Evolutionary conservation across 2,888 invertebrate species (phyloP).

Genomic region (Latheticus oryzae): DNA sequence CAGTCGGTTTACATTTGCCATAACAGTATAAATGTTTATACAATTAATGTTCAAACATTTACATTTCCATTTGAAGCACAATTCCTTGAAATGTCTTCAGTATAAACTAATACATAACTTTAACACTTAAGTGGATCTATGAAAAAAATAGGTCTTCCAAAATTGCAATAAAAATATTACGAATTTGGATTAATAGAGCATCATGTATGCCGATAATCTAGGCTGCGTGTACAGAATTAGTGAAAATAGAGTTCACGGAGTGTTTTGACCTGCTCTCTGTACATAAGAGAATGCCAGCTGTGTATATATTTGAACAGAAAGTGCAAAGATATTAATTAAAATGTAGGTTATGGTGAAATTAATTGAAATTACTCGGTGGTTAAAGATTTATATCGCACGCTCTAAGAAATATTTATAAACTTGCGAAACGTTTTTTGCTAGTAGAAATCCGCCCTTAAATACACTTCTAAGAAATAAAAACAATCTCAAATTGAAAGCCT

Average conservation of each 20-base stretch:
- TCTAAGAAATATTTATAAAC: slow-evolving; percentile 19
- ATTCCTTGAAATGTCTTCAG: slow-evolving; percentile 24
- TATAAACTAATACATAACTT: no score
- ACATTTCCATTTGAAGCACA: slow-evolving; percentile 32
- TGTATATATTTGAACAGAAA: slow-evolving; percentile 33
- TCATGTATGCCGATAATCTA: slow-evolving; percentile 36
- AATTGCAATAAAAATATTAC: slow-evolving; percentile 15
- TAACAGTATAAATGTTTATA: slow-evolving; percentile 37
- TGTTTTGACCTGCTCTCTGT: slow-evolving; percentile 43
- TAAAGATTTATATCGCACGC: slow-evolving; percentile 25
- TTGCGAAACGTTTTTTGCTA: slow-evolving; percentile 8
- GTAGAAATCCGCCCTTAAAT: slow-evolving; percentile 16
- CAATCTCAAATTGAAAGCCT: slow-evolving; percentile 8
- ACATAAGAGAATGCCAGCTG: slow-evolving; percentile 37
- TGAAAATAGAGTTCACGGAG: slow-evolving; percentile 48
- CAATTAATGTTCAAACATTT: slow-evolving; percentile 39
- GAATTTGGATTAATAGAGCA: slow-evolving; percentile 36
- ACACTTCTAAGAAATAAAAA: slow-evolving; percentile 5
- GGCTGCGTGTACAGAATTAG: slow-evolving; percentile 47
- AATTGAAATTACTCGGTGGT: slow-evolving; percentile 25
- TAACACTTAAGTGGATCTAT: no score
- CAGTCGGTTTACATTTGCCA: slow-evolving; percentile 32
- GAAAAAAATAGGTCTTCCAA: no score
- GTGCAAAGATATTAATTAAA: slow-evolving; percentile 42
- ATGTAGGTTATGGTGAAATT: slow-evolving; percentile 37